Evolutionary conservation across 2,113 vertebrate genomes (phyloP).

Genomic region (Oreotragus oreotragus): DNA sequence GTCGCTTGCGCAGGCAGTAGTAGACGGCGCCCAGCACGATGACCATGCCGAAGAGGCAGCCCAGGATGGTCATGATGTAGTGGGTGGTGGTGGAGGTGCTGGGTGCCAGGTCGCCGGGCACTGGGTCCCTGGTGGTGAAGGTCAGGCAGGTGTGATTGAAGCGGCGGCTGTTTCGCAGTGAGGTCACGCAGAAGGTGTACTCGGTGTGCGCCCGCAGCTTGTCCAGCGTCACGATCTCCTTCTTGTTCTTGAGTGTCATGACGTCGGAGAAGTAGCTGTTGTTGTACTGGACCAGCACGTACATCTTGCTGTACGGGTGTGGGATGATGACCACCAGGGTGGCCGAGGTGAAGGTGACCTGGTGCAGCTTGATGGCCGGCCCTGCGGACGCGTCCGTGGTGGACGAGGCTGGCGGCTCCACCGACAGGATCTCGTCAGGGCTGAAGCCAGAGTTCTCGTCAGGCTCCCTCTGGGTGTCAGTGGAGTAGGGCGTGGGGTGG

Average conservation of each 20-base stretch:
- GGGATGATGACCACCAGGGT: conserved; percentile 94
- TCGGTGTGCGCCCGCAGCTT: conserved; percentile 92
- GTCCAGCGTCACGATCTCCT: conserved; percentile 88
- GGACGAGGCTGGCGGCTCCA: conserved; percentile 87
- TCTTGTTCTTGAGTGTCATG: conserved; percentile 91
- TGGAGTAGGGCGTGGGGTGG: conserved; percentile 86
- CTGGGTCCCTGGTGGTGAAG: conserved; percentile 89
- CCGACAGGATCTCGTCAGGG: conserved; percentile 85
- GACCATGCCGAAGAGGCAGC: conserved; percentile 98
- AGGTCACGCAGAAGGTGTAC: conserved; percentile 96
- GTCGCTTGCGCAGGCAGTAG: conserved; percentile 92
- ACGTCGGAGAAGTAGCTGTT: conserved; percentile 89
- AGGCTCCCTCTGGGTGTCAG: conserved; percentile 83
- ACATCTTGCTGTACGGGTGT: conserved; percentile 96
- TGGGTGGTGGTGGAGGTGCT: conserved; percentile 95
- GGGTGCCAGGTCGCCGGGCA: conserved; percentile 82
- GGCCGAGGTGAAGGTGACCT: conserved; percentile 87
- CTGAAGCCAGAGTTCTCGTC: conserved; percentile 91
- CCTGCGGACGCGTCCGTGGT: conserved; percentile 86
- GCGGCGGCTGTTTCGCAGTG: conserved; percentile 91
- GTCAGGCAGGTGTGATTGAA: conserved; percentile 97
- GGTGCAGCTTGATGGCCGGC: conserved; percentile 91
- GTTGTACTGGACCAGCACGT: conserved; percentile 94
- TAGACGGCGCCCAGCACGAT: conserved; percentile 96
- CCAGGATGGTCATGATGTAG: conserved; percentile 98